These are phyloP conservation scores for Clamator glandarius DNA, from an alignment of 2,797 vertebrate species.

Conservation along the genomic window DNA sequence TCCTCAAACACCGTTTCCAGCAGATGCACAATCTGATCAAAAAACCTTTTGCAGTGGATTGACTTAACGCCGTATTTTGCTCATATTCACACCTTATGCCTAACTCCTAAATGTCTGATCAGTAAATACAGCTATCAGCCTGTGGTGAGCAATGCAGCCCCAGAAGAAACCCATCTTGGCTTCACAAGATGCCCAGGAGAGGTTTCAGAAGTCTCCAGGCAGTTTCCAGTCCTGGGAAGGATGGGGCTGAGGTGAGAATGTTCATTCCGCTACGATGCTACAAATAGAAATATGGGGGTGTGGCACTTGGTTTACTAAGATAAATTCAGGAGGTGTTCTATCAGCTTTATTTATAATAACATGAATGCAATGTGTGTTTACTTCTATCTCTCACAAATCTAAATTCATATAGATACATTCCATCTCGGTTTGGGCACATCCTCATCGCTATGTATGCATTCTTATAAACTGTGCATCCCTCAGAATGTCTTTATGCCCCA, in stretches of 20 bases:
- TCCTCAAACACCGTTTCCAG: constrained; percentile 28
- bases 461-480: neutral
- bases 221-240: neutral
- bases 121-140: neutral
- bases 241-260: neutral
- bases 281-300: neutral
- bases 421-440: neutral
- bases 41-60: neutral
- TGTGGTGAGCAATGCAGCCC: neutral
- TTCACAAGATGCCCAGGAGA: neutral
- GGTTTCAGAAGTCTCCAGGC: neutral
- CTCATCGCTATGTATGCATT: neutral
- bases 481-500: neutral
- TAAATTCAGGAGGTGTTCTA: neutral
- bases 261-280: rapidly evolving
- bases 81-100: neutral
- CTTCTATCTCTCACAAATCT: neutral
- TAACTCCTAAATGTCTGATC: neutral
- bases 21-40: constrained; percentile 13
- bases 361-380: rapidly evolving
- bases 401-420: neutral
- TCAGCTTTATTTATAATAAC: neutral
- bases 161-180: neutral
- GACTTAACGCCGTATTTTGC: neutral
- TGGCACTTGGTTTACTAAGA: neutral